Conservation (phyloP, 2,113 vertebrate species). For the Delphinapterus leucas region DNA sequence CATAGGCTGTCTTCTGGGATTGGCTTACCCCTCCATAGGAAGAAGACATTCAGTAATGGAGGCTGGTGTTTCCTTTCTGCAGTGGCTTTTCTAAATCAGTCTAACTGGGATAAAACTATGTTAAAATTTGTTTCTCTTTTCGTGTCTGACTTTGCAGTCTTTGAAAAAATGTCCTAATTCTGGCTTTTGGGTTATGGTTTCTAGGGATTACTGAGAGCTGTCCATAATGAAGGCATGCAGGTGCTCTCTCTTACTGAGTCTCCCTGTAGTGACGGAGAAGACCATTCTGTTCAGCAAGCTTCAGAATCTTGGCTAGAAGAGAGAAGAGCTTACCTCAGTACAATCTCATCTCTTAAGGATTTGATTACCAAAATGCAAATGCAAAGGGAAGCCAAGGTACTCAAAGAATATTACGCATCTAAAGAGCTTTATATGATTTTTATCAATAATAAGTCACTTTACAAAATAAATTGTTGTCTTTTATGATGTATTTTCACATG, state of each 20-base stretch:
- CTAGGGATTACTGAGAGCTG: constrained; percentile 92
- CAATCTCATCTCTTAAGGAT: constrained; percentile 89
- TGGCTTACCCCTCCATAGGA: neutral
- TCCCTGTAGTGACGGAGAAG: constrained; percentile 82
- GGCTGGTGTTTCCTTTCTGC: neutral
- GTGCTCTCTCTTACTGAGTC: constrained; percentile 93
- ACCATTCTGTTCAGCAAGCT: constrained; percentile 67
- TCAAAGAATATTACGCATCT: neutral
- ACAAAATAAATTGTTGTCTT: neutral
- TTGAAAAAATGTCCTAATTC: neutral
- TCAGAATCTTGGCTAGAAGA: constrained; percentile 87
- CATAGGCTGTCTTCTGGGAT: no score
- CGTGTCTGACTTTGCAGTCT: neutral
- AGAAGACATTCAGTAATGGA: neutral
- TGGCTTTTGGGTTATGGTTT: constrained; percentile 36
- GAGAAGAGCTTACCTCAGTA: constrained; percentile 87
- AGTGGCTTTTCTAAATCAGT: neutral
- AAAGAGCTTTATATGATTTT: neutral
- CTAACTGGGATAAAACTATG: neutral
- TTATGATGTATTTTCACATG: neutral
- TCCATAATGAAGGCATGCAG: constrained; percentile 95
- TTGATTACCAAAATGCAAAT: constrained; percentile 91
- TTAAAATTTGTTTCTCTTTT: neutral
- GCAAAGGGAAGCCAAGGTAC: constrained; percentile 86
- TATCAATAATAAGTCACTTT: neutral